Base-by-base conservation (phyloP, 1,140 invertebrate genomes). In the Centruroides vittatus region DNA sequence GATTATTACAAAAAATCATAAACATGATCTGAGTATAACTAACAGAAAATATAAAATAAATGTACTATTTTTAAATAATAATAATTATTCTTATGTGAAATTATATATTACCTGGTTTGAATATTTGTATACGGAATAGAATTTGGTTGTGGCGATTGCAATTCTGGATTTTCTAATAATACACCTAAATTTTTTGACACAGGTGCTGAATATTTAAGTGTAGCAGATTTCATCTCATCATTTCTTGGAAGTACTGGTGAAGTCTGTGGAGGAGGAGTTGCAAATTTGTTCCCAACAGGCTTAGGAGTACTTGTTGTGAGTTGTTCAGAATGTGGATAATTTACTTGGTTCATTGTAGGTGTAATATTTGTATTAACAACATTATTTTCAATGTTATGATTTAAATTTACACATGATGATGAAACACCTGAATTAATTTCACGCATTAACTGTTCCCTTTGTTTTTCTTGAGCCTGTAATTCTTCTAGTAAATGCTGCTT, bases 251-350 rank as follows among this genome's bases (percentile, higher is more conserved):
- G 51, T 35, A 64, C 59, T 5, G 62, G 62, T 36, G 62, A 64
- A 9, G 54, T 36, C 10, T 61, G 59, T n/a, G 55, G 23, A 35
- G 56, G 36, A 51, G 62, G 58, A n/a, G 56, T 64, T 34, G 57
- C 11, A 48, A 47, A 47, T 52, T 59, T 50, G 55, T 34, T 57
- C 2, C n/a, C 23, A 11, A 41, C 3, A 50, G 62, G 56, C 59
- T 66, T 66, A 13, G 65, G 65, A 6, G 65, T 66, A 49, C 65
- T 66, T 13, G 65, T 66, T 8, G 65, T 61, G 52, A 62, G 56
- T 35, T 60, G 60, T 10, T 63, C 52, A 10, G 57, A 36, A 62
- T 58, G 49, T 49, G 48, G 65, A 11, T 58, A 34, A 57, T 64
- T 63, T 11, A 49, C n/a, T 36, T 60, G 62, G 58, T 13, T 35